Percentiles rank a stretch among this genome's conserved stretches.
These are phyloP conservation scores for Zhengitettix transpicula DNA, from an alignment of 2,888 invertebrate species.

Conservation along the genomic window DNA sequence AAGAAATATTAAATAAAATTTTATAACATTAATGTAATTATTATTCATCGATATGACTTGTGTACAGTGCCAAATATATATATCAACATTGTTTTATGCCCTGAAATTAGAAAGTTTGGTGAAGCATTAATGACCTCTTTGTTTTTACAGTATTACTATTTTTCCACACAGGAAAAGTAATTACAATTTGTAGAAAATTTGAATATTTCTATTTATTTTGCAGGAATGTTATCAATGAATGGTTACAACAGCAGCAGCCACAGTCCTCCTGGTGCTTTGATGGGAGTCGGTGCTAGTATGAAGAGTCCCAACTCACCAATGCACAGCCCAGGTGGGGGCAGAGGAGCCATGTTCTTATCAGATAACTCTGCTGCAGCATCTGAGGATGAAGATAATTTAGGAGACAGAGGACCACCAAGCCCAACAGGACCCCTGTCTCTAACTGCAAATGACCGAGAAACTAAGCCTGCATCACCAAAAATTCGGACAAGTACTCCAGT, in stretches of 20 bases:
- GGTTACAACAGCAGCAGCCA: constrained; percentile 47
- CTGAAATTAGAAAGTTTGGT: too few relatives aligned
- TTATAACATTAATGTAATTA: too few relatives aligned
- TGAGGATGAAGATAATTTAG: constrained; percentile 12
- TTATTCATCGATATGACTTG: too few relatives aligned
- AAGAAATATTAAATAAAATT: too few relatives aligned
- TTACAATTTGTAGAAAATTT: too few relatives aligned
- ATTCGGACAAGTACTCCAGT: not conserved
- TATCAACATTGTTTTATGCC: too few relatives aligned
- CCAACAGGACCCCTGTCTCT: constrained; percentile 53
- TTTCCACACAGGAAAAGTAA: too few relatives aligned
- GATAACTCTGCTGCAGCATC: constrained; percentile 9
- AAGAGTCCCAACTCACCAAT: constrained; percentile 5
- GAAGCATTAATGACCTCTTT: too few relatives aligned
- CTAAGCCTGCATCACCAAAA: constrained; percentile 18
- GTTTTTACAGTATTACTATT: too few relatives aligned
- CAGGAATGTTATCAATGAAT: constrained; percentile 38
- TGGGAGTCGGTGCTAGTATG: not conserved
- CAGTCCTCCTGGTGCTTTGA: constrained; percentile 30
- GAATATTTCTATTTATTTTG: not conserved
- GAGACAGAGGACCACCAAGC: constrained; percentile 39
- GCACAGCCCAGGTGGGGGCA: constrained; percentile 1
- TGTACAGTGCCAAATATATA: too few relatives aligned
- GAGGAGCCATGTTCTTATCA: constrained; percentile 1
- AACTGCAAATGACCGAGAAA: constrained; percentile 31